phyloP scores from a whole-genome alignment of 2,113 vertebrate genomes.

The Sialia sialis region DNA sequence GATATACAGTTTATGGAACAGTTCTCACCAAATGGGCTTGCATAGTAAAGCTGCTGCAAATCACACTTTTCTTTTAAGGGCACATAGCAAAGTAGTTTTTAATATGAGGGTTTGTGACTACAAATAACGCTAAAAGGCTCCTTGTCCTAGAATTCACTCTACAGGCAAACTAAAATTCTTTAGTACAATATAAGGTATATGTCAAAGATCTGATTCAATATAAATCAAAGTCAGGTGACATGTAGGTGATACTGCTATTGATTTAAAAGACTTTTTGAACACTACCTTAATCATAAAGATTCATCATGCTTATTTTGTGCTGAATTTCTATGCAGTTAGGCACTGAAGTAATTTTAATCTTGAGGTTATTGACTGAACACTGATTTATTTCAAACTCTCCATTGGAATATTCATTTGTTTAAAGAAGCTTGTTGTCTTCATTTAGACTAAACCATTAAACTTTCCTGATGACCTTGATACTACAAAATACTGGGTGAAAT shows the following conservation, averaged over 20 bases:
- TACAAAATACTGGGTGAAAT: neutral
- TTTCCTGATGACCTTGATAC: neutral
- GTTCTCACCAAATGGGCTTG: neutral
- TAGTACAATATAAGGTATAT: neutral
- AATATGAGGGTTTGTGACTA: neutral
- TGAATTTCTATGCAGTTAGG: neutral
- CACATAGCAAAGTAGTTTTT: neutral
- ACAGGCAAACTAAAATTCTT: neutral
- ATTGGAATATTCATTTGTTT: neutral
- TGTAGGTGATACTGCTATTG: neutral
- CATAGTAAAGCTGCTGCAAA: neutral
- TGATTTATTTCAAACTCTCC: neutral
- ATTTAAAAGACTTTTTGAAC: neutral
- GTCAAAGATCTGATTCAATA: neutral
- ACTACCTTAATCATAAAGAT: neutral
- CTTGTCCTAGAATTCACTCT: neutral
- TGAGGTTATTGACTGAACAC: neutral
- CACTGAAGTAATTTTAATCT: neutral
- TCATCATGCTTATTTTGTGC: neutral
- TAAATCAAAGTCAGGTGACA: neutral
- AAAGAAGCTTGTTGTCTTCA: neutral
- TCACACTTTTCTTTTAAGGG: neutral
- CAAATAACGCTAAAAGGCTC: neutral
- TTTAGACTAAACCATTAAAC: neutral
- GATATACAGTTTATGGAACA: neutral